A percentile compares a stretch with the other conserved stretches of the same genome.
Evolutionary conservation across 1,140 invertebrate genomes (phyloP).

Genomic region (Heterodera schachtii): DNA sequence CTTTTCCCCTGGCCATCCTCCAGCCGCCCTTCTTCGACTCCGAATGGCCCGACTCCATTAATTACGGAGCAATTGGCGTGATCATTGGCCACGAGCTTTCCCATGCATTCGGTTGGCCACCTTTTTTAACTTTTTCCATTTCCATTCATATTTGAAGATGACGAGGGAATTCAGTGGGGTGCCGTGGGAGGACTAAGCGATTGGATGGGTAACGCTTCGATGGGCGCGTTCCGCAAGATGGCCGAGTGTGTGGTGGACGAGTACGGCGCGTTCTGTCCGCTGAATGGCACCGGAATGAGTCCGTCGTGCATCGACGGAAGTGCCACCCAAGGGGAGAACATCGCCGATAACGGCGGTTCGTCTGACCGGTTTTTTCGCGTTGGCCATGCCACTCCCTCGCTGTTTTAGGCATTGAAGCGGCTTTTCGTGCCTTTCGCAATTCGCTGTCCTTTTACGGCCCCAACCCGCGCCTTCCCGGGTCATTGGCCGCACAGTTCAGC

Average conservation of each 20-base stretch:
- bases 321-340: constrained; percentile 91
- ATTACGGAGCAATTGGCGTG: constrained; percentile 71
- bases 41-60: constrained; percentile 71
- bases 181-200: constrained; percentile 41
- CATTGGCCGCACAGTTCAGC: constrained; percentile 47
- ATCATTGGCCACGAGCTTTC: constrained; percentile 71
- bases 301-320: constrained; percentile 72
- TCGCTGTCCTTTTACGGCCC: constrained; percentile 43
- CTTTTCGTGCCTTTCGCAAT: constrained; percentile 52
- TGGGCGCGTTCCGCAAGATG: constrained; percentile 49
- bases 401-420: constrained; percentile 53
- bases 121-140: not conserved
- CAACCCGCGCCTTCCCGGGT: constrained; percentile 43
- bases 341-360: constrained; percentile 83
- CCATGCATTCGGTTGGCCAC: constrained; percentile 65
- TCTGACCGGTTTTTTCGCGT: not conserved
- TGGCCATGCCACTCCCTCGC: not conserved
- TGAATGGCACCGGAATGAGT: constrained; percentile 28
- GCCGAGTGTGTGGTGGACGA: constrained; percentile 55
- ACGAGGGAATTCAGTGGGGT: constrained; percentile 56
- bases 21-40: constrained; percentile 71
- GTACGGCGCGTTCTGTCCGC: constrained; percentile 54
- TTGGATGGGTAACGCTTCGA: constrained; percentile 52
- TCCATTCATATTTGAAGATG: constrained; percentile 34
- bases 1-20: constrained; percentile 48